Conservation (phyloP, 1,140 invertebrate species). For the Sycophila sp. region DNA sequence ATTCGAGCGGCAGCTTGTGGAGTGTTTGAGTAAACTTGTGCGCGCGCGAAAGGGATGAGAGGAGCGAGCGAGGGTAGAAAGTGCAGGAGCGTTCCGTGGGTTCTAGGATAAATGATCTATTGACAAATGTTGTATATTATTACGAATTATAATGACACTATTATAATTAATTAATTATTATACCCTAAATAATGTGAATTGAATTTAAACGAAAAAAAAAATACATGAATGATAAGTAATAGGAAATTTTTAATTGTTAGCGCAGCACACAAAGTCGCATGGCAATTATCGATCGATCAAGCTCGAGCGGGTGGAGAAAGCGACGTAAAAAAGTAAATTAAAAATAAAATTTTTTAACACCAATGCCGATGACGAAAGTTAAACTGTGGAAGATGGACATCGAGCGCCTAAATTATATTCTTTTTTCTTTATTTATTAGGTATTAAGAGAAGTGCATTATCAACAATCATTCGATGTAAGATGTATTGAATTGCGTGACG, state of each 20-base stretch:
- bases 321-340: constrained; percentile 13
- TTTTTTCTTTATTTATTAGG: constrained; percentile 28
- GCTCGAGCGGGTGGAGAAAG: constrained; percentile 14
- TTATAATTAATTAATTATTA: constrained; percentile 67
- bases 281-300: constrained; percentile 41
- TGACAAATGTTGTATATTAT: constrained; percentile 68
- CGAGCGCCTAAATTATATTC: constrained; percentile 37
- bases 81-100: constrained; percentile 57
- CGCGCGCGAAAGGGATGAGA: constrained; percentile 33
- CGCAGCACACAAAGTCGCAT: constrained; percentile 50
- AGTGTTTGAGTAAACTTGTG: constrained; percentile 18
- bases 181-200: constrained; percentile 66
- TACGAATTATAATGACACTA: constrained; percentile 67
- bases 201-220: constrained; percentile 61
- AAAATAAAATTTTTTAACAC: constrained; percentile 30
- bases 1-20: not conserved
- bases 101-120: constrained; percentile 66
- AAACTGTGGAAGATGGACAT: constrained; percentile 39
- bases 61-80: constrained; percentile 43
- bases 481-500: constrained; percentile 26
- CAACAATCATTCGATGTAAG: constrained; percentile 44
- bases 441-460: constrained; percentile 49
- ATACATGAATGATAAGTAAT: constrained; percentile 60
- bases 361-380: constrained; percentile 34
- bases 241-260: constrained; percentile 65